Evolutionary conservation across 2,797 vertebrate genomes (phyloP).

Genomic region (Spatula clypeata): DNA sequence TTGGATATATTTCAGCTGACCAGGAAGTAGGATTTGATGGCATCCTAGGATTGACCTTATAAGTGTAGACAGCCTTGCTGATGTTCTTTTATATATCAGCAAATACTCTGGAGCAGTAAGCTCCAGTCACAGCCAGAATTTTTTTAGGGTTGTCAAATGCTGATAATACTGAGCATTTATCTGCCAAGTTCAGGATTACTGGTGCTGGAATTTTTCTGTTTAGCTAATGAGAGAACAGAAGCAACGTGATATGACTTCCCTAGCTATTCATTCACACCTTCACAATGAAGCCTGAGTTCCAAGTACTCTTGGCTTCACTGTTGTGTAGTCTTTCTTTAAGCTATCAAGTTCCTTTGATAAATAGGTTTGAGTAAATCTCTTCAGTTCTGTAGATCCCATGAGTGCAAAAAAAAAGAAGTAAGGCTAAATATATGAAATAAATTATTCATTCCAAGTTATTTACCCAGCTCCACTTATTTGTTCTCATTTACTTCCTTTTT

Average conservation of each 20-base stretch:
- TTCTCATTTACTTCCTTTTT: constrained; percentile 61
- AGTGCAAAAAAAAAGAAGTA: neutral
- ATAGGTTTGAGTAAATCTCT: constrained; percentile 43
- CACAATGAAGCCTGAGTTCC: neutral
- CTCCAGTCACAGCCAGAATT: neutral
- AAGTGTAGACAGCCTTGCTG: neutral
- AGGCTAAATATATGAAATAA: constrained; percentile 17
- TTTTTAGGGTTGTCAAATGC: neutral
- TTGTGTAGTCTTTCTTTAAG: neutral
- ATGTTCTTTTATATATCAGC: neutral
- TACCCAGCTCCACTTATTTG: constrained; percentile 40
- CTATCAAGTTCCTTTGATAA: neutral
- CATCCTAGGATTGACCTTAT: neutral
- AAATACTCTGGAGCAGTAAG: neutral
- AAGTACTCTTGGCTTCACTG: neutral
- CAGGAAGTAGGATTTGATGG: neutral
- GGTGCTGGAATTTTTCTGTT: neutral
- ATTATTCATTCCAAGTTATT: constrained; percentile 62
- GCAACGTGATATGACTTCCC: neutral
- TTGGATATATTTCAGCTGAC: neutral
- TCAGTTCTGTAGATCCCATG: constrained; percentile 13
- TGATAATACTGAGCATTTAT: neutral
- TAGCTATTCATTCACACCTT: constrained; percentile 30
- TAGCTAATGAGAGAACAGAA: constrained; percentile 6
- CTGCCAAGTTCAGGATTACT: constrained; percentile 18